Percentiles rank a stretch among this genome's conserved stretches.
Evolutionary conservation across 2,113 vertebrate species (phyloP).

Genomic region (Podilymbus podiceps): DNA sequence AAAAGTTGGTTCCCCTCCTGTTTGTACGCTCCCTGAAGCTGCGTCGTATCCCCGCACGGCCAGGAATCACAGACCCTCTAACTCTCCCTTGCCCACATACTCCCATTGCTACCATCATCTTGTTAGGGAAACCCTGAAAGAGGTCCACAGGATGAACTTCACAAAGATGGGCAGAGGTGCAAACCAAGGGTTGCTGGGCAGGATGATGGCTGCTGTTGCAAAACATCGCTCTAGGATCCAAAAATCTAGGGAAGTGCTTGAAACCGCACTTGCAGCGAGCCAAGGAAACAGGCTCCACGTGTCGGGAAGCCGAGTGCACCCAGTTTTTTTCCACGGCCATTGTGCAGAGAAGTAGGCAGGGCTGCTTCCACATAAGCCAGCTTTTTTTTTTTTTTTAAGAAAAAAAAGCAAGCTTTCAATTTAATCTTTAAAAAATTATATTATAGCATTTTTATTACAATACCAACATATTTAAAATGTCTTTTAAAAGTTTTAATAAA

Average conservation of each 20-base stretch:
- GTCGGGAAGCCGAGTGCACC: rapidly evolving
- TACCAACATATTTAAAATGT: rapidly evolving
- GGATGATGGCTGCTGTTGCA: not conserved
- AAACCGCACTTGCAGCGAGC: rapidly evolving
- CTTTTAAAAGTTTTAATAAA: not conserved
- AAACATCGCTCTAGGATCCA: not conserved
- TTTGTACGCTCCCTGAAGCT: not conserved
- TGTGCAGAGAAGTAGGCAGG: not conserved
- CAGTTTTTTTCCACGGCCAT: not conserved
- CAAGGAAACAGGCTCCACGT: not conserved
- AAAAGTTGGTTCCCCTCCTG: too few relatives aligned
- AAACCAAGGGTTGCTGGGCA: not conserved
- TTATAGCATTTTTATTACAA: rapidly evolving
- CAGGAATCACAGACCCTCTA: not conserved
- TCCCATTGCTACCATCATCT: not conserved
- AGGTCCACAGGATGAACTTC: not conserved
- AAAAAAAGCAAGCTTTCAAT: not conserved
- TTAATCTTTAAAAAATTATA: not conserved
- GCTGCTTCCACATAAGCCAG: not conserved
- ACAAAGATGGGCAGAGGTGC: not conserved
- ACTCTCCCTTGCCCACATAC: rapidly evolving
- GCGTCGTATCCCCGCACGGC: rapidly evolving
- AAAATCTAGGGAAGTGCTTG: not conserved
- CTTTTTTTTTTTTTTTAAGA: too few relatives aligned
- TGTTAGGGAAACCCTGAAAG: too few relatives aligned